phyloP scores from a whole-genome alignment of 2,113 vertebrate species.

The Synchiropus splendidus region DNA sequence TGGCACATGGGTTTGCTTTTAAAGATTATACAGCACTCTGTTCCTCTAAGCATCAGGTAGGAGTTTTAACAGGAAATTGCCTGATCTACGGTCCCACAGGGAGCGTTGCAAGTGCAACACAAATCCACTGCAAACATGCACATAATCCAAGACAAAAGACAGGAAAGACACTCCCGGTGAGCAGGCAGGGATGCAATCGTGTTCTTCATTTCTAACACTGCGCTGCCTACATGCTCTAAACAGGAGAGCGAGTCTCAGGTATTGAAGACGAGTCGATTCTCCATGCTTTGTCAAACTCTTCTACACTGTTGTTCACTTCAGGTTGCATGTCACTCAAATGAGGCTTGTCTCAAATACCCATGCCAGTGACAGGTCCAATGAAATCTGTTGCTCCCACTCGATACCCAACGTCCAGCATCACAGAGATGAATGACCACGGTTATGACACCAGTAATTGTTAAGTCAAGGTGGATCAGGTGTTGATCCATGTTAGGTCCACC shows the following conservation, averaged over 20 bases:
- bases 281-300: too few relatives aligned
- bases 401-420: too few relatives aligned
- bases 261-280: too few relatives aligned
- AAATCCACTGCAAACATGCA: conserved; percentile 21
- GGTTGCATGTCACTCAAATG: too few relatives aligned
- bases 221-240: background rate
- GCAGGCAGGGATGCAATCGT: conserved; percentile 5
- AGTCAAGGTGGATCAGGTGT: too few relatives aligned
- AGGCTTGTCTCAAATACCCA: too few relatives aligned
- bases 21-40: conserved; percentile 50
- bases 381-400: too few relatives aligned
- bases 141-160: conserved; percentile 34
- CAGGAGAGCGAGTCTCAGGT: background rate
- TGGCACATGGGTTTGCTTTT: conserved; percentile 51
- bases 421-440: too few relatives aligned
- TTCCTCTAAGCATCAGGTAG: conserved; percentile 38
- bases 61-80: conserved; percentile 52
- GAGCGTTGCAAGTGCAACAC: conserved; percentile 47
- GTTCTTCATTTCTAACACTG: conserved; percentile 11
- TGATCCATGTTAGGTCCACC: too few relatives aligned
- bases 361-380: too few relatives aligned
- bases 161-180: conserved; percentile 16
- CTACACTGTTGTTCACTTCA: too few relatives aligned
- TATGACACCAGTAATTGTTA: too few relatives aligned
- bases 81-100: conserved; percentile 54